These are phyloP conservation scores for Gorilla gorilla DNA, from an alignment of 2,113 vertebrate genomes.

Conservation along the genomic window DNA sequence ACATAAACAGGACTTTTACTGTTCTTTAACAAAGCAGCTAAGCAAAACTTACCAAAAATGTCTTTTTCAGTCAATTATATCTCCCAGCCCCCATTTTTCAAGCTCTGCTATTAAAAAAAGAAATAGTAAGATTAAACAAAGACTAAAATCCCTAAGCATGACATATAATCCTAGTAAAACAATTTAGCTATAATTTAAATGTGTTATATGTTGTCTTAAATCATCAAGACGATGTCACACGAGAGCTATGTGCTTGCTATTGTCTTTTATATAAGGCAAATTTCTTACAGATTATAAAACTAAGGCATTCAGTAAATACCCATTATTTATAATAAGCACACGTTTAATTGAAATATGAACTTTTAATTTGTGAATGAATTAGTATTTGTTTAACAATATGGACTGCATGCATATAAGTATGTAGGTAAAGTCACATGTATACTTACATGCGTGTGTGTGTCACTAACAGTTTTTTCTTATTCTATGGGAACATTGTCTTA, in stretches of 20 bases:
- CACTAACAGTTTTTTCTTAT: neutral
- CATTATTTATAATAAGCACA: neutral
- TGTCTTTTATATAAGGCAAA: neutral
- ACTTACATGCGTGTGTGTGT: neutral
- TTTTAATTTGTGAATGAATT: constrained; percentile 10
- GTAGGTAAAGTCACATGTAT: neutral
- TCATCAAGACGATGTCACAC: neutral
- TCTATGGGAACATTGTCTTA: neutral
- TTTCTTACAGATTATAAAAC: neutral
- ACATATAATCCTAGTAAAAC: neutral
- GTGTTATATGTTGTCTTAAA: neutral
- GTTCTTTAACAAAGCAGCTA: constrained; percentile 22
- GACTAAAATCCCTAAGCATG: neutral
- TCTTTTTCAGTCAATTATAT: constrained; percentile 7
- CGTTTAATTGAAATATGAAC: neutral
- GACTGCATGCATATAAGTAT: neutral
- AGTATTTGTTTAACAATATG: neutral
- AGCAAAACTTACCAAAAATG: constrained; percentile 48
- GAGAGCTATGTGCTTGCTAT: neutral
- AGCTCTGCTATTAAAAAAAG: neutral
- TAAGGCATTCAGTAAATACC: neutral
- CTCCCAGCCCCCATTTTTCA: neutral
- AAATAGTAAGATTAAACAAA: constrained; percentile 15
- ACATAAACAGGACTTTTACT: constrained; percentile 18
- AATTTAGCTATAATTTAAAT: constrained; percentile 28